Base-by-base conservation (phyloP, 2,113 vertebrate species). In the Paramisgurnus dabryanus region DNA sequence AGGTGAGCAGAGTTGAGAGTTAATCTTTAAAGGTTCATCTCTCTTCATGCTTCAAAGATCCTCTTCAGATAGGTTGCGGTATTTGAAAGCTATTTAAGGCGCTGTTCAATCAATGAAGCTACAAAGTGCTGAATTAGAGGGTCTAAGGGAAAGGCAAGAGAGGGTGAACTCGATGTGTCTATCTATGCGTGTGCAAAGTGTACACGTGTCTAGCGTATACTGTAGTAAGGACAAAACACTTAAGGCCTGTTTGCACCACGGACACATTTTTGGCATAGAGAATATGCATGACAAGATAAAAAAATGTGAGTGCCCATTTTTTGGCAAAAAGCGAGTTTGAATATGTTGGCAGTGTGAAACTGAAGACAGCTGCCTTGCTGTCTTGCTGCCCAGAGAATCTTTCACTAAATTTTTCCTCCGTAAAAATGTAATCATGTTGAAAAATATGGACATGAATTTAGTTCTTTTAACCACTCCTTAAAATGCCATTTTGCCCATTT, bases 31-130 rank as follows among this genome's bases (percentile, higher is more conserved):
- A 88, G 91, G 86, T 81, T 74, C 82, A 43, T 81, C 39, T 83
- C 84, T 83, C 89, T 90, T 88, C 90, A 91, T 89, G 88, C 88
- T 90, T 85, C 86, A 86, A 27, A 80, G 88, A 86, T 81, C 85
- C 84, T 88, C 88, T 91, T 89, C 86, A 91, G 84, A 91, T 84
- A 88, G 89, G 84, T 85, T 84, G 87, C 86, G 79, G 80, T 87
- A 90, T 92, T 89, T 91, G 87, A 93, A 90, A 90, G 87, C 87
- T 89, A 92, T 92, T 87, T 91, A 92, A 84, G 82, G 68, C 82
- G 85, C 85, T 88, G 89, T 90, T 86, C 79, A 85, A 90, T 92
- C 90, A 88, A 91, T 92, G 83, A 85, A 88, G 90, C 87, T 91
- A 90, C 89, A 91, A 88, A 91, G 89, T 89, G 88, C 82, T 87